Percentiles rank a stretch among this genome's conserved stretches.
These are phyloP conservation scores for Brachyptera risi DNA, from an alignment of 2,888 invertebrate genomes.

Conservation along the genomic window DNA sequence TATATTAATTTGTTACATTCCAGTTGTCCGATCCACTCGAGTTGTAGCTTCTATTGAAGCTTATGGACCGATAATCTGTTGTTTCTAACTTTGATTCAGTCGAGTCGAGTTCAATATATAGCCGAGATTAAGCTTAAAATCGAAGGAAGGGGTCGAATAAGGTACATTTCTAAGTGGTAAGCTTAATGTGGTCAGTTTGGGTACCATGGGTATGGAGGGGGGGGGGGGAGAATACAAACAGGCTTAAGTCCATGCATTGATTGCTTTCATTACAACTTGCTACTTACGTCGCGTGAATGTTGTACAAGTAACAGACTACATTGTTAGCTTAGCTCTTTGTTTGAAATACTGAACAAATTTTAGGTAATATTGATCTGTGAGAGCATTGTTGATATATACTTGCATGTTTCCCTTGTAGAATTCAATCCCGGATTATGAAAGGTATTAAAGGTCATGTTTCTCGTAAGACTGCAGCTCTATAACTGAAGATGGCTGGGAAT, in stretches of 20 bases:
- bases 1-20: constrained; percentile 7
- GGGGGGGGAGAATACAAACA: too few species aligned
- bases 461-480: too few species aligned
- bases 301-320: not conserved
- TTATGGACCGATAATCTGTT: constrained; percentile 19
- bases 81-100: constrained; percentile 21
- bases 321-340: constrained; percentile 10
- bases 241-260: constrained; percentile 18
- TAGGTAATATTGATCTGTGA: not conserved
- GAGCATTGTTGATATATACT: too few species aligned
- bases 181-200: constrained; percentile 18
- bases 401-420: not conserved
- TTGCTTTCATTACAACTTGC: constrained; percentile 16
- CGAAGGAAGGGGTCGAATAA: not conserved
- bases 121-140: constrained; percentile 16
- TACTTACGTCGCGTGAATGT: too few species aligned
- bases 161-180: constrained; percentile 22
- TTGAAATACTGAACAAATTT: constrained; percentile 3
- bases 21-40: not conserved
- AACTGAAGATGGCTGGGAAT: too few species aligned
- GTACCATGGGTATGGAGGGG: not conserved
- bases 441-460: too few species aligned
- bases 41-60: constrained; percentile 8
- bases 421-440: too few species aligned
- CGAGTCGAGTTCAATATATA: constrained; percentile 10